Conservation (phyloP, 2,888 invertebrate species). For the Acanthoscelides obtectus region DNA sequence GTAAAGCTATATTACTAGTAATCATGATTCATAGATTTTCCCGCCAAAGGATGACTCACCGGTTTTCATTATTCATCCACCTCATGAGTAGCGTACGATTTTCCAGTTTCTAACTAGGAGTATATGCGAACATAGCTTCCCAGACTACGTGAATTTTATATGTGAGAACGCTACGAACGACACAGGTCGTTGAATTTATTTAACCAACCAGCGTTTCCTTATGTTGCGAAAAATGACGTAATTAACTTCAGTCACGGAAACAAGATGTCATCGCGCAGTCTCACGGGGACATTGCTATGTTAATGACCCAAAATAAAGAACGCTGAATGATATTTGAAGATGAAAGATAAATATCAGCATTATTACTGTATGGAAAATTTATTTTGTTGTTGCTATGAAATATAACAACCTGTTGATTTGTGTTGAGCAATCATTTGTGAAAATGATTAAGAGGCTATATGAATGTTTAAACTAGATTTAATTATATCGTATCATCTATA, state of each 20-base stretch:
- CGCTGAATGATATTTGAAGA: neutral
- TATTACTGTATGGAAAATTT: neutral
- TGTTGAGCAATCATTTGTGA: too few species aligned
- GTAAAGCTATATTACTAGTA: too few species aligned
- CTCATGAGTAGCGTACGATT: neutral
- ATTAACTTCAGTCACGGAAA: neutral
- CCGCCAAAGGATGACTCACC: neutral
- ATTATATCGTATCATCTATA: too few species aligned
- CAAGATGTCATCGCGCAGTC: neutral
- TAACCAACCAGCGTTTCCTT: neutral
- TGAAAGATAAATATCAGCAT: neutral
- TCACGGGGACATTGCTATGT: neutral
- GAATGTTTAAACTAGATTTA: too few species aligned
- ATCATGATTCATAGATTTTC: neutral
- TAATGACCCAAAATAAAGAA: neutral
- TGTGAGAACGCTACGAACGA: neutral
- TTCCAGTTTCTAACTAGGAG: neutral
- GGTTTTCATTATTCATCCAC: neutral
- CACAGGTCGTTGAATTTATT: neutral
- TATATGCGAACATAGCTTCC: neutral
- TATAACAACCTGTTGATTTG: too few species aligned
- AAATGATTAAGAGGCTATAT: too few species aligned
- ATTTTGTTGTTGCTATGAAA: neutral
- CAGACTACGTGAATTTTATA: neutral
- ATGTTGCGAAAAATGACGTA: neutral